phyloP scores from a whole-genome alignment of 1,140 invertebrate species.

The Halesus radiatus region DNA sequence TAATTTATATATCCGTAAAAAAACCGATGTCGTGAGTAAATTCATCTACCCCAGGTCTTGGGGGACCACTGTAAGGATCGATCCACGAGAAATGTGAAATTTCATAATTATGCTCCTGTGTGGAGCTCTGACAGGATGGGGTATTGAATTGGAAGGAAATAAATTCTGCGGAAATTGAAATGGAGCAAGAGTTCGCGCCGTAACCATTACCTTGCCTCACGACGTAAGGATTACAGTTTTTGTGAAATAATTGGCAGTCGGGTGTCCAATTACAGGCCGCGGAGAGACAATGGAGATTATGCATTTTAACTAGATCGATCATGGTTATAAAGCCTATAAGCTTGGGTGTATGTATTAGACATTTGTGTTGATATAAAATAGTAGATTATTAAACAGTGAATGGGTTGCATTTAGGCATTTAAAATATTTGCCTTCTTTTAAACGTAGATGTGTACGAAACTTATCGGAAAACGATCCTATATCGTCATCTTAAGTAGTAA shows the following conservation, averaged over 20 bases:
- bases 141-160: constrained; percentile 11
- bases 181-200: constrained; percentile 11
- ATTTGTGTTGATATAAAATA: too few relatives aligned
- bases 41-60: background rate
- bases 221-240: background rate
- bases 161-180: background rate
- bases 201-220: background rate
- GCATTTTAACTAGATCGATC: background rate
- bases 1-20: too few relatives aligned
- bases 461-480: too few relatives aligned
- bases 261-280: background rate
- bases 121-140: constrained; percentile 17
- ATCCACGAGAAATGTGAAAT: background rate
- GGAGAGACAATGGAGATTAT: background rate
- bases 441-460: too few relatives aligned
- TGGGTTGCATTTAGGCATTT: too few relatives aligned
- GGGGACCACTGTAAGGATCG: background rate
- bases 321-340: too few relatives aligned
- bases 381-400: too few relatives aligned
- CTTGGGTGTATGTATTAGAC: too few relatives aligned
- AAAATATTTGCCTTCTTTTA: too few relatives aligned
- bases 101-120: constrained; percentile 13
- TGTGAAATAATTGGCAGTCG: constrained; percentile 4
- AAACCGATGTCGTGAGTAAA: too few relatives aligned
- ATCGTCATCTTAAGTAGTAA: too few relatives aligned